phyloP scores from a whole-genome alignment of 2,888 invertebrate species.

The Tinea trinotella region DNA sequence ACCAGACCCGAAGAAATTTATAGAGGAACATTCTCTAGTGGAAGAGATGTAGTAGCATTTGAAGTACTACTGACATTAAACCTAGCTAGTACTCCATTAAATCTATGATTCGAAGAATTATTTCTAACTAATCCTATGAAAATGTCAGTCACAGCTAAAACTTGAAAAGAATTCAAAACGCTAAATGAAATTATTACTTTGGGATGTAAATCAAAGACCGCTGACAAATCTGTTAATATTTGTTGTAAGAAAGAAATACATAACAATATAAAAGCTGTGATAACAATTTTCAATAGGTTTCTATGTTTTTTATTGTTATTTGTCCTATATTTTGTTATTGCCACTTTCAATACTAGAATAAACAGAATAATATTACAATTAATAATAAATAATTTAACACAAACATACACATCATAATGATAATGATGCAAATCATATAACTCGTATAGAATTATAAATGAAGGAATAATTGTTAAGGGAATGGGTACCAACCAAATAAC shows the following conservation, averaged over 20 bases:
- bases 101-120: conserved; percentile 18
- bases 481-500: neutral
- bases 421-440: neutral
- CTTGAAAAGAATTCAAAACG: conserved; percentile 35
- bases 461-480: neutral
- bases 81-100: neutral
- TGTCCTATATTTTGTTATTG: conserved; percentile 6
- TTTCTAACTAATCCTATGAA: conserved; percentile 28
- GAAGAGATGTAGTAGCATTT: no score
- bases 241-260: conserved; percentile 10
- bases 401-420: neutral
- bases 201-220: neutral
- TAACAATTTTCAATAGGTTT: neutral
- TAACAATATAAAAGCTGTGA: neutral
- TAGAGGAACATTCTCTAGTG: no score
- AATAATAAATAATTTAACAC: neutral
- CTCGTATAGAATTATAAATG: neutral
- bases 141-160: conserved; percentile 29
- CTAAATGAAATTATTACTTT: conserved; percentile 25
- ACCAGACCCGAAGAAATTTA: no score
- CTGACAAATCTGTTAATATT: neutral
- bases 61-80: conserved; percentile 1
- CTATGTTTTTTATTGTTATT: neutral
- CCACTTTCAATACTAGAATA: conserved; percentile 4
- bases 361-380: neutral